Evolutionary conservation across 1,140 invertebrate species (phyloP), one percentile per base, ranked within the genome.

Genomic region (Portunus trituberculatus): DNA sequence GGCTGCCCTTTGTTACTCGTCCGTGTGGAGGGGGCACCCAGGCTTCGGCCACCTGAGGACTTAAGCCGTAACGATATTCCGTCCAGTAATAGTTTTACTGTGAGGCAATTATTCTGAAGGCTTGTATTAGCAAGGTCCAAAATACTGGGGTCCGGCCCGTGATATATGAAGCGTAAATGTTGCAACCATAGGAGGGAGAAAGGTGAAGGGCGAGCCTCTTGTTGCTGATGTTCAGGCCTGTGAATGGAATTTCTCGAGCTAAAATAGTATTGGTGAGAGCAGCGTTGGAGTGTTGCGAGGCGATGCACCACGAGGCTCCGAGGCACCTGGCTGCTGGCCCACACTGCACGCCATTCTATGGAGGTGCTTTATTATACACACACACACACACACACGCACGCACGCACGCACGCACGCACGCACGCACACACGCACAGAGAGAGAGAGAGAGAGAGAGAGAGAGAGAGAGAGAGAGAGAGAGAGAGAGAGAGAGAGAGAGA

Each of bases 81-180:
- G 67, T 7, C 20, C 0, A 76, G 25, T 76, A 76, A 88, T 88
- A 88, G 7, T 46, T 32, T 46, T 88, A 39, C 86, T 39, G 45
- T 46, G 45, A 46, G 31, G 86, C 45, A 32, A 88, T 46, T 88
- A 32, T 20, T 46, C 45, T 39, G 14, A 88, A 88, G 31, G 45
- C 45, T 32, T 46, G 28, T 29, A 52, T 91, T 10, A 48, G 45
- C 25, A 91, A 93, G 92, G 76, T 82, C 39, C 67, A n/a, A 39
- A 29, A 31, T 91, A 94, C n/a, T 32, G 89, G 88, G 93, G 93
- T 94, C 46, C n/a, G 76, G 39, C 14, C 29, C n/a, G 93, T 94
- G 93, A 94, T 94, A 94, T 94, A 91, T 94, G 93, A 94, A 91
- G 89, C 93, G 89, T 94, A 94, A 94, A 94, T 94, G 89, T 94